Conservation (phyloP, 2,113 vertebrate species). For the Oostethus manadensis region DNA sequence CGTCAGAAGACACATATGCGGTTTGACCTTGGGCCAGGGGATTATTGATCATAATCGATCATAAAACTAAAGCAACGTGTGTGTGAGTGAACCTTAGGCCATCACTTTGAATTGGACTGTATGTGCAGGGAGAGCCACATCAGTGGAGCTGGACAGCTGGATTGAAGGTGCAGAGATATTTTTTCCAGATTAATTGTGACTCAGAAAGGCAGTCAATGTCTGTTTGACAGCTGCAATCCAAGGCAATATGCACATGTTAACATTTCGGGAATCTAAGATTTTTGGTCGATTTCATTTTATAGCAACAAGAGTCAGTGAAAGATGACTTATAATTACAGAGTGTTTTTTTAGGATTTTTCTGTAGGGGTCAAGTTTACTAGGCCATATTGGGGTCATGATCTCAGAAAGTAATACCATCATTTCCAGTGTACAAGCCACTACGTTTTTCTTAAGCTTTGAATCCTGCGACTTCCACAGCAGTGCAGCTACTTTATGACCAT, state of each 20-base stretch:
- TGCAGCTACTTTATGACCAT: too few species aligned
- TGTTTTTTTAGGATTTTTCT: too few species aligned
- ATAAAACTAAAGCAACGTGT: conserved; percentile 41
- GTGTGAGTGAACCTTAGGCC: conserved; percentile 25
- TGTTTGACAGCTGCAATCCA: conserved; percentile 17
- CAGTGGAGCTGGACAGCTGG: conserved; percentile 38
- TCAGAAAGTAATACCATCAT: too few species aligned
- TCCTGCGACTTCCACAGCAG: too few species aligned
- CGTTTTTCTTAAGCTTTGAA: too few species aligned
- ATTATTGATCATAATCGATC: conserved; percentile 40
- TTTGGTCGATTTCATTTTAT: neutral
- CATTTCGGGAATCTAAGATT: neutral
- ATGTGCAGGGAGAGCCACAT: conserved; percentile 19
- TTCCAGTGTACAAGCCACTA: too few species aligned
- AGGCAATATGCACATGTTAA: conserved; percentile 1
- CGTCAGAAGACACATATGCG: conserved; percentile 51
- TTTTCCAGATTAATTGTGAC: conserved; percentile 33
- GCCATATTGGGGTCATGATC: too few species aligned
- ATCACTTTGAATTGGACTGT: conserved; percentile 15
- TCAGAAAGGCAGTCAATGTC: conserved; percentile 16
- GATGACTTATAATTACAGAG: too few species aligned
- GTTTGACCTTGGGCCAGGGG: conserved; percentile 26
- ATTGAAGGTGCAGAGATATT: conserved; percentile 26
- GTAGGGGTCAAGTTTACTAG: too few species aligned
- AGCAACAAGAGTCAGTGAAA: neutral